Evolutionary conservation across 2,888 invertebrate genomes (phyloP), one percentile per base, ranked within the genome.

Genomic region (Mesochorus sp.): DNA sequence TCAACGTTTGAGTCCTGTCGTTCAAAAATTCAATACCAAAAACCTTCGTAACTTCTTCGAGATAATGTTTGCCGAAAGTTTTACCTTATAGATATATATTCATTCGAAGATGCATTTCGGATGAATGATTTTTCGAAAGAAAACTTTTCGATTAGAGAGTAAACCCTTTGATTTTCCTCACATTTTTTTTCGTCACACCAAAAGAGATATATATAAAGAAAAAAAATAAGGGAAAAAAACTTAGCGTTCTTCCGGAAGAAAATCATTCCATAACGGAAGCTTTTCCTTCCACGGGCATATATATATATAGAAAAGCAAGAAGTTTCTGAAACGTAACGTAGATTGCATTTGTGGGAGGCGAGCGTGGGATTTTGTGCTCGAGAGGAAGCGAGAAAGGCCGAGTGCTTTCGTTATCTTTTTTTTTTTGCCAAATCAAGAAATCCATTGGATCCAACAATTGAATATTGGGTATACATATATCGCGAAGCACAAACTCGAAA

Each of bases 401-500:
- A n/a, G n/a, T n/a, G n/a, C n/a, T 14, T 42, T 42, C 17, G 34
- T 8, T 47, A 5, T 19, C 1, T 4, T 17, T 5, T 12, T 44
- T 44, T 61, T 26, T 44, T 42, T 26, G 12, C 26, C 8, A 44
- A 61, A 61, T 44, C 61, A 44, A 42, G 26, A 14, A 42, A 26
- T 61, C 14, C 10, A 42, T 42, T 44, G 26, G 10, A 37, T n/a
- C 24, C 21, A 14, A 24, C 6, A 24, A 47, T 47, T n/a, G n/a
- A 24, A 4, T 49, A 49, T 21, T 24, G 49, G n/a, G n/a, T n/a
- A n/a, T n/a, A 5, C 10, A 10, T 6, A 10, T 47, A 47, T 21
- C 8, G 47, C 6, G 10, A n/a, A 49, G n/a, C 10, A 10, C 24
- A 19, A 5, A n/a, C n/a, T n/a, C n/a, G n/a, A n/a, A n/a, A n/a